Evolutionary conservation across 1,140 invertebrate genomes (phyloP), one percentile per base, ranked within the genome.

Genomic region (Drosophila truncata): DNA sequence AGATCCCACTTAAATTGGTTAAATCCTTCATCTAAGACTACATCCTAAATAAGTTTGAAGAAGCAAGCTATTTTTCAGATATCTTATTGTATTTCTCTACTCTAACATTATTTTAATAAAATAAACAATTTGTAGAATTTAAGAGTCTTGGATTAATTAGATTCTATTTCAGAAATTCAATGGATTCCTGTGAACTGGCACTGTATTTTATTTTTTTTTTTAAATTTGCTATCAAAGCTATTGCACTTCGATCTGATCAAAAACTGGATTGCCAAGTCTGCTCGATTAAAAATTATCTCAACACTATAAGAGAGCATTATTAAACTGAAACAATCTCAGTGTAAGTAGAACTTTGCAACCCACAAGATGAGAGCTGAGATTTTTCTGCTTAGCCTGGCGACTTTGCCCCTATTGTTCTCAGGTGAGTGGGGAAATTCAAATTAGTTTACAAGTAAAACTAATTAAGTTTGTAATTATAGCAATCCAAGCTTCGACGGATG

Each of bases 1-100:
- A 14, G 52, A 37, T 37, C 52, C 14, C 14, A 55, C 35, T 35
- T 55, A 37, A 23, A 37, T 25, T 55, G 52, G 52, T 25, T 55
- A 37, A 37, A 37, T 37, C 18, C 18, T 14, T 20, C 18, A 8
- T 14, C 27, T 16, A 18, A 20, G n/a, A 18, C 7, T 18, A 29
- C n/a, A 31, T 52, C 49, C 11, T 3, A 0, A 8, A 33, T 5
- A 52, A 20, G 6, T 4, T 52, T 4, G 20, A 14, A 10, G 3
- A 9, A 13, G 3, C 3, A 13, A 44, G 1, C 11, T 2, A 11
- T 8, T 8, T 7, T 39, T 39, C 37, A 8, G 2, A 7, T 39
- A 39, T 39, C 11, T 44, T 13, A 5, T n/a, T 23, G 42, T 7
- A 44, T 13, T 20, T 44, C 1, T 8, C 8, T 8, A n/a, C 14